These are phyloP conservation scores for Drosophila ambigua DNA, from an alignment of 1,140 invertebrate species.

Conservation along the genomic window DNA sequence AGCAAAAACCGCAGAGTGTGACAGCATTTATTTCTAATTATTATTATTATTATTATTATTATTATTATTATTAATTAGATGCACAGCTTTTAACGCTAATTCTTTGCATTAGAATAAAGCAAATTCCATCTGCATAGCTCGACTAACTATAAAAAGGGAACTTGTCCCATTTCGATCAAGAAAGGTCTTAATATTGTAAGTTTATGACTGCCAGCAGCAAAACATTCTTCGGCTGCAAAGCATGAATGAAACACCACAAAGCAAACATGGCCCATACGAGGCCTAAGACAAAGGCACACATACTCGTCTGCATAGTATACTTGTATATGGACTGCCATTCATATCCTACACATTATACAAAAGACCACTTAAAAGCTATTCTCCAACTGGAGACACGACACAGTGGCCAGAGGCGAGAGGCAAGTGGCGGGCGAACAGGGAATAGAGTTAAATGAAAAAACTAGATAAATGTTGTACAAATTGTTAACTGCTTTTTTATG, in stretches of 20 bases:
- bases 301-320: background rate
- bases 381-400: background rate
- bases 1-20: too few relatives aligned
- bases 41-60: too few relatives aligned
- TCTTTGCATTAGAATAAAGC: too few relatives aligned
- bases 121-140: too few relatives aligned
- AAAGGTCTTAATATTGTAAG: conserved; percentile 38
- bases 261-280: conserved; percentile 15
- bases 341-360: conserved; percentile 69
- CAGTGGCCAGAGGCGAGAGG: background rate
- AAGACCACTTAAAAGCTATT: conserved; percentile 69
- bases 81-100: too few relatives aligned
- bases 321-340: conserved; percentile 49
- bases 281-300: conserved; percentile 26
- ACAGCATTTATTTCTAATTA: too few relatives aligned
- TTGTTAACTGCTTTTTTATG: conserved; percentile 83
- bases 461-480: conserved; percentile 83
- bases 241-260: conserved; percentile 44
- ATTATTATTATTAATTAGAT: too few relatives aligned
- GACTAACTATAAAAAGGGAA: too few relatives aligned
- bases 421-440: background rate
- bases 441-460: conserved; percentile 63
- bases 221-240: background rate
- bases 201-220: conserved; percentile 16
- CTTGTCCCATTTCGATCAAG: conserved; percentile 6